These are phyloP conservation scores for Urocitellus parryii DNA, from an alignment of 2,113 vertebrate genomes.

Conservation along the genomic window DNA sequence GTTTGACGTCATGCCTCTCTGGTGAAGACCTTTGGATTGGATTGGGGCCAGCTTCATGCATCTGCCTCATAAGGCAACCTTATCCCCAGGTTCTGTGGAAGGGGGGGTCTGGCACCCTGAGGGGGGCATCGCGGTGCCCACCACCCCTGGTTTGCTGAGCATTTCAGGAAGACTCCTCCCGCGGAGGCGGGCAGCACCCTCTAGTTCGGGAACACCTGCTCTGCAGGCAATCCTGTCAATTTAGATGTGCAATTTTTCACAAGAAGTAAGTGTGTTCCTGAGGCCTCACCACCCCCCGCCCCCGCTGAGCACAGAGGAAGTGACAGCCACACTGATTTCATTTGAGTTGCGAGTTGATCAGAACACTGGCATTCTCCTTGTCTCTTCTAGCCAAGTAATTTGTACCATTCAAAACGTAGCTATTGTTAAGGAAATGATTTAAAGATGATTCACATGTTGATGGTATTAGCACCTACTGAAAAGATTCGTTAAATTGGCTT, in stretches of 20 bases:
- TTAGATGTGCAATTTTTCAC: background rate
- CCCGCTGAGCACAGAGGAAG: background rate
- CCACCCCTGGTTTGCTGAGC: background rate
- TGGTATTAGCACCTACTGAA: constrained; percentile 78
- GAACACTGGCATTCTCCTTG: background rate
- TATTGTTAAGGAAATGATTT: constrained; percentile 79
- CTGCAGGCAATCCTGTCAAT: background rate
- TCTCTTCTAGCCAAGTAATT: constrained; percentile 73
- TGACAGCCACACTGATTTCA: background rate
- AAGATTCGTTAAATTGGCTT: constrained; percentile 69
- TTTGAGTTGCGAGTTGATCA: constrained; percentile 45
- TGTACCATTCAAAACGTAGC: constrained; percentile 72
- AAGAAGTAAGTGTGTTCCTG: background rate
- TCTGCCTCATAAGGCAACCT: background rate
- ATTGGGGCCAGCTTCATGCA: rapidly evolving
- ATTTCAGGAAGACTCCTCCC: background rate
- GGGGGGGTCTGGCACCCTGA: background rate
- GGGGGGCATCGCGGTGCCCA: background rate
- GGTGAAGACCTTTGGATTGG: background rate
- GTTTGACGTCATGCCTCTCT: background rate
- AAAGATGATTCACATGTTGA: constrained; percentile 77
- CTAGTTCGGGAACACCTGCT: background rate
- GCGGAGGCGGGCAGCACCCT: background rate
- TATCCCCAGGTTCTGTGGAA: background rate
- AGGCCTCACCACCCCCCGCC: background rate